Percentiles rank a stretch among this genome's conserved stretches.
phyloP scores from a whole-genome alignment of 2,888 invertebrate species.

The Pristionchus japonicus region DNA sequence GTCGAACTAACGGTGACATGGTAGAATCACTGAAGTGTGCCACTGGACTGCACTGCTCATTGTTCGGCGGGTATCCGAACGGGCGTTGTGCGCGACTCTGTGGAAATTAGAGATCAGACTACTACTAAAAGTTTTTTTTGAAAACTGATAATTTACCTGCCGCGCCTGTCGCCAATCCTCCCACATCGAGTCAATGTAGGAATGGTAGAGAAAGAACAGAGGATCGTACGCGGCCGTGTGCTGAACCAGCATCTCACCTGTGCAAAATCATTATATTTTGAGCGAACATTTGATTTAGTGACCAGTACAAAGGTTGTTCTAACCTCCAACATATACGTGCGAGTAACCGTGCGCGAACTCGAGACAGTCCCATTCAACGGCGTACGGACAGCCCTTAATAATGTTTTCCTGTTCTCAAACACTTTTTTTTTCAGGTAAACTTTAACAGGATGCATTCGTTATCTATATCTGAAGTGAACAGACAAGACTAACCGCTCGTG shows the following conservation, averaged over 20 bases:
- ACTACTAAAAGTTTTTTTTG: no score
- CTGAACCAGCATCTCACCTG: conserved; percentile 29
- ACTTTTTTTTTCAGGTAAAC: neutral
- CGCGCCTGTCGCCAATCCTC: neutral
- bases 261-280: neutral
- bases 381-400: conserved; percentile 3
- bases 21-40: conserved; percentile 20
- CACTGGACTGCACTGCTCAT: neutral
- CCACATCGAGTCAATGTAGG: conserved; percentile 14
- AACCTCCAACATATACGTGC: conserved; percentile 42
- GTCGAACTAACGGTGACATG: conserved; percentile 29
- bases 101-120: neutral
- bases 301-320: neutral
- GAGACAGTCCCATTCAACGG: neutral
- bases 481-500: neutral
- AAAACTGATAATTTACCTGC: no score
- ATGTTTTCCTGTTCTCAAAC: neutral
- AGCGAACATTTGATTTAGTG: neutral
- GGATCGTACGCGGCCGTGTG: conserved; percentile 33
- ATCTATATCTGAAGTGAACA: no score
- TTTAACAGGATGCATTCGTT: no score
- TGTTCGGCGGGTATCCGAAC: neutral
- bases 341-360: conserved; percentile 40
- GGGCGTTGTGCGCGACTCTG: neutral
- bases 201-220: conserved; percentile 34